These are phyloP conservation scores for Laticauda colubrina DNA, from an alignment of 2,113 vertebrate genomes.

Conservation along the genomic window DNA sequence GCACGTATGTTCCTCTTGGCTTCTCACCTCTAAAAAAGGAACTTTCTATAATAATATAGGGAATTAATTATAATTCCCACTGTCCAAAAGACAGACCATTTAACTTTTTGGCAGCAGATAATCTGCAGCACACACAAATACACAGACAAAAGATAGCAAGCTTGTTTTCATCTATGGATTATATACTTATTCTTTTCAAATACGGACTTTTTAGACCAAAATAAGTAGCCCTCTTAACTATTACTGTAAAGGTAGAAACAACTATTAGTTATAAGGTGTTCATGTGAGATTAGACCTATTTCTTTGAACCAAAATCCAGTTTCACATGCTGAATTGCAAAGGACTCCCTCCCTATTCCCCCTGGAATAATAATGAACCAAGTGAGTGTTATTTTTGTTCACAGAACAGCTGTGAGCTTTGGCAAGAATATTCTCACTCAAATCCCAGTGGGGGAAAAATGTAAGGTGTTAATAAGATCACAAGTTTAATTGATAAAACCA, in stretches of 20 bases:
- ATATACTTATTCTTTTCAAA: neutral
- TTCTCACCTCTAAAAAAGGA: neutral
- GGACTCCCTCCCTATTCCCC: neutral
- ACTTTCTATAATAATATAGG: neutral
- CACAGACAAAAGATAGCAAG: neutral
- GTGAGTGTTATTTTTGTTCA: slow-evolving; percentile 35
- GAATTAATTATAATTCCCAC: neutral
- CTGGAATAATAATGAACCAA: slow-evolving; percentile 42
- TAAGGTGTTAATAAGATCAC: slow-evolving; percentile 65
- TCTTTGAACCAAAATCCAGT: slow-evolving; percentile 38
- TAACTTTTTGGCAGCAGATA: neutral
- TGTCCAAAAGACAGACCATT: neutral
- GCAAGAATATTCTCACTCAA: slow-evolving; percentile 50
- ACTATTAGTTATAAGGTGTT: slow-evolving; percentile 5
- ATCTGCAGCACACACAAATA: neutral
- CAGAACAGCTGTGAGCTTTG: slow-evolving; percentile 62
- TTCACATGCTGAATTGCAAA: neutral
- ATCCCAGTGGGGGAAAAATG: slow-evolving; percentile 44
- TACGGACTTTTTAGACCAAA: neutral
- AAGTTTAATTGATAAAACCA: slow-evolving; percentile 68
- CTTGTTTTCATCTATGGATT: neutral
- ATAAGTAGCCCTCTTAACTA: slow-evolving; percentile 1
- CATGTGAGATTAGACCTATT: slow-evolving; percentile 11
- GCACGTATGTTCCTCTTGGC: too few species aligned
- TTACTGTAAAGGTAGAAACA: neutral